phyloP scores from a whole-genome alignment of 2,113 vertebrate genomes.

The Tichodroma muraria region DNA sequence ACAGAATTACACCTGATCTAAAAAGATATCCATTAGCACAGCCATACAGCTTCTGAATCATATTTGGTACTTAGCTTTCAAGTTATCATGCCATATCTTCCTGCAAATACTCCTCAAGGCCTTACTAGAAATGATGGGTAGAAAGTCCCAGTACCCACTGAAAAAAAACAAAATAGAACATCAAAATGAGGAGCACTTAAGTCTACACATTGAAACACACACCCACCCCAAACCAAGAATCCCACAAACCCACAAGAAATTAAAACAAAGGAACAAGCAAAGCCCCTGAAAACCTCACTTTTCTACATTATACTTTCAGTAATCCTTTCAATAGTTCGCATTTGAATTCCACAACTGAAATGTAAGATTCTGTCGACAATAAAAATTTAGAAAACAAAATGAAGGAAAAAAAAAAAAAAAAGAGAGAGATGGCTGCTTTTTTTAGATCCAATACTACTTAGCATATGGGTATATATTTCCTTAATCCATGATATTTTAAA shows the following conservation, averaged over 20 bases:
- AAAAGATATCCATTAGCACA: background rate
- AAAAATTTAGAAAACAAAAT: background rate
- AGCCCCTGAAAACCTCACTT: rapidly evolving
- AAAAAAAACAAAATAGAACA: background rate
- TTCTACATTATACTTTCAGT: background rate
- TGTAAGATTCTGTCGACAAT: background rate
- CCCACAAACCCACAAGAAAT: background rate
- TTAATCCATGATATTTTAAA: background rate
- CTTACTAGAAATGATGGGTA: background rate
- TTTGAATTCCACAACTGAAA: background rate
- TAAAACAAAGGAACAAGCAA: background rate
- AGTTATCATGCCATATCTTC: background rate
- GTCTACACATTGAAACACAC: background rate
- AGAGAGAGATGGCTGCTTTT: background rate
- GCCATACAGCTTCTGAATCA: background rate
- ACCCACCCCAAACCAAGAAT: background rate
- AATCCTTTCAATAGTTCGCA: background rate
- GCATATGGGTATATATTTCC: background rate
- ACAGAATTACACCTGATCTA: background rate
- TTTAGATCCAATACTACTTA: background rate
- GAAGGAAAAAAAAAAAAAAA: background rate
- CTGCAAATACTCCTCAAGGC: background rate
- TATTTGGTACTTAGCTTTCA: background rate
- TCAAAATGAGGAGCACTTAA: background rate
- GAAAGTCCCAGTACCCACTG: background rate